Conservation (phyloP, 2,888 invertebrate species). For the Abscondita cerata region DNA sequence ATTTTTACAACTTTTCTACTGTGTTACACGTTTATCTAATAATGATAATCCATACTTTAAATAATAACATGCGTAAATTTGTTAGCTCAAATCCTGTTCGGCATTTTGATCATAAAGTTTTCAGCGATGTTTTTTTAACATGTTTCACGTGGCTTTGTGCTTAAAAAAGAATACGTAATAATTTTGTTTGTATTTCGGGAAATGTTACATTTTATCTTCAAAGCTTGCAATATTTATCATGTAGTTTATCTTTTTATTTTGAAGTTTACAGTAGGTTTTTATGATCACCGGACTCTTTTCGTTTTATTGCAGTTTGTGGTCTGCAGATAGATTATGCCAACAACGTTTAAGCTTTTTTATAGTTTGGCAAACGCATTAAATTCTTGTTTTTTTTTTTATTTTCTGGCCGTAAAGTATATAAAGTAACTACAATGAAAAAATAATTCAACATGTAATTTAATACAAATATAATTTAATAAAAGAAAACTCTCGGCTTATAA, state of each 20-base stretch:
- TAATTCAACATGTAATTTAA: background rate
- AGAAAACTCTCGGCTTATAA: conserved; percentile 19
- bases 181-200: background rate
- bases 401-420: conserved; percentile 15
- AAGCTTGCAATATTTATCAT: conserved; percentile 24
- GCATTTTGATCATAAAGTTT: no score
- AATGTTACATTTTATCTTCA: conserved; percentile 21
- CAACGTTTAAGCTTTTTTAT: conserved; percentile 29
- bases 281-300: conserved; percentile 26
- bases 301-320: conserved; percentile 29
- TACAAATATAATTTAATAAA: background rate
- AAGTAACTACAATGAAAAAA: conserved; percentile 23
- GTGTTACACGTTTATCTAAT: background rate
- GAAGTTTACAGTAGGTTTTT: conserved; percentile 30
- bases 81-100: no score
- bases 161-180: background rate
- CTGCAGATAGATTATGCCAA: conserved; percentile 32
- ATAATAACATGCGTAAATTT: no score
- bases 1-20: no score
- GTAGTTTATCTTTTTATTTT: conserved; percentile 28
- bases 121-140: background rate
- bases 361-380: conserved; percentile 28
- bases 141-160: background rate
- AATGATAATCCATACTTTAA: background rate
- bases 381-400: conserved; percentile 19